These are phyloP conservation scores for Parascotia fuliginaria DNA, from an alignment of 2,888 invertebrate genomes.

Conservation along the genomic window DNA sequence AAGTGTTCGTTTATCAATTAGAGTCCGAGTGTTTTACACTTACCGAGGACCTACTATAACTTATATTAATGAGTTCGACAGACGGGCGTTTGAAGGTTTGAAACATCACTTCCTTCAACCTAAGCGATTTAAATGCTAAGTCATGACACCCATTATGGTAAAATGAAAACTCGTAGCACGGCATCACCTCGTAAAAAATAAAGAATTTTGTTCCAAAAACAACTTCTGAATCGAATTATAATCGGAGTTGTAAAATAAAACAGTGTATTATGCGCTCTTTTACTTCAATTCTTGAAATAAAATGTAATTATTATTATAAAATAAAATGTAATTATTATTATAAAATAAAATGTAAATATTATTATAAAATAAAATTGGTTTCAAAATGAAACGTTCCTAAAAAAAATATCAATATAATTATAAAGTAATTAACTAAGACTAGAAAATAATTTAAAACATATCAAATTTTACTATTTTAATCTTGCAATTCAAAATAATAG, in stretches of 20 bases:
- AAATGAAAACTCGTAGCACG: conserved; percentile 18
- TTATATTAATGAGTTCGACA: conserved; percentile 34
- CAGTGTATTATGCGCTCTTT: background rate
- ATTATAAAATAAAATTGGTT: too few relatives aligned
- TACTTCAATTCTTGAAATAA: background rate
- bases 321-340: too few relatives aligned
- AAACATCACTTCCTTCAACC: conserved; percentile 28
- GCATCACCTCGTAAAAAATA: conserved; percentile 27
- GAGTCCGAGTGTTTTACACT: conserved; percentile 49
- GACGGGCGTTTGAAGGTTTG: conserved; percentile 29
- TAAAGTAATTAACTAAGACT: background rate
- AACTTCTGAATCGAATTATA: conserved; percentile 24
- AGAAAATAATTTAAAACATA: background rate
- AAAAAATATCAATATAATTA: background rate
- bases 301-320: too few relatives aligned
- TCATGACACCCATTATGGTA: conserved; percentile 38
- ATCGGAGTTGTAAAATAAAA: conserved; percentile 10
- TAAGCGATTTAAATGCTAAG: conserved; percentile 34
- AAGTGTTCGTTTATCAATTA: conserved; percentile 64
- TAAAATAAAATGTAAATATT: too few relatives aligned
- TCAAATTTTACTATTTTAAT: background rate
- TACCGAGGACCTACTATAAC: conserved; percentile 33
- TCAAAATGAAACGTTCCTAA: too few relatives aligned
- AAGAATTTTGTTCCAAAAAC: conserved; percentile 13
- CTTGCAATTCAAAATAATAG: background rate